Conservation (phyloP, 2,113 vertebrate genomes). For the Oreamnos americanus region DNA sequence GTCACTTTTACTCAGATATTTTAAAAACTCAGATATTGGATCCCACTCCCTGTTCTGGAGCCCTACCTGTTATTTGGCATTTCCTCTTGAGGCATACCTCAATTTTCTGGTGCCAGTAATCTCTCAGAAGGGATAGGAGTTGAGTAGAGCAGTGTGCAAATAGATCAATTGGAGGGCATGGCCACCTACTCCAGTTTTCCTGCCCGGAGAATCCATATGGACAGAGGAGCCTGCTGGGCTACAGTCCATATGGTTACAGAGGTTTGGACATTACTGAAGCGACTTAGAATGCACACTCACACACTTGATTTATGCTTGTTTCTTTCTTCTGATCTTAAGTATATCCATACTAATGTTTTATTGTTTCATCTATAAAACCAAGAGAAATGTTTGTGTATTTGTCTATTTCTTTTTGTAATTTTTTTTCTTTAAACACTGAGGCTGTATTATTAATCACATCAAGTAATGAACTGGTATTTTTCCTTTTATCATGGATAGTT, state of each 20-base stretch:
- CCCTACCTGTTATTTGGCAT: neutral
- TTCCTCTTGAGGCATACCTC: neutral
- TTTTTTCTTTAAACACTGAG: neutral
- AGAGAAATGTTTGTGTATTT: neutral
- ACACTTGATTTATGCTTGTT: too few species aligned
- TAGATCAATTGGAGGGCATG: neutral
- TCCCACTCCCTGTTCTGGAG: neutral
- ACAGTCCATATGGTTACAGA: too few species aligned
- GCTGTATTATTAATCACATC: neutral
- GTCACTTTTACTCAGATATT: neutral
- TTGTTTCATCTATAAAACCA: neutral
- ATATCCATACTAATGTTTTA: rapidly evolving
- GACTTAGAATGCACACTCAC: too few species aligned
- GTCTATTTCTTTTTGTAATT: neutral
- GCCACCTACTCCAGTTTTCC: too few species aligned
- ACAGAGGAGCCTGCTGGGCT: too few species aligned
- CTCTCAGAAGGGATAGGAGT: neutral
- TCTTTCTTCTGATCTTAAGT: neutral
- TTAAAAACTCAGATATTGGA: neutral
- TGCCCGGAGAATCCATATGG: too few species aligned
- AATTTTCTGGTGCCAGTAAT: neutral
- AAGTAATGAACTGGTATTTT: neutral
- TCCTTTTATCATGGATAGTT: neutral
- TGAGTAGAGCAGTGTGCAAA: neutral
- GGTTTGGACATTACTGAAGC: too few species aligned